Conservation (phyloP, 2,888 invertebrate genomes). For the Dasypolia templi region DNA sequence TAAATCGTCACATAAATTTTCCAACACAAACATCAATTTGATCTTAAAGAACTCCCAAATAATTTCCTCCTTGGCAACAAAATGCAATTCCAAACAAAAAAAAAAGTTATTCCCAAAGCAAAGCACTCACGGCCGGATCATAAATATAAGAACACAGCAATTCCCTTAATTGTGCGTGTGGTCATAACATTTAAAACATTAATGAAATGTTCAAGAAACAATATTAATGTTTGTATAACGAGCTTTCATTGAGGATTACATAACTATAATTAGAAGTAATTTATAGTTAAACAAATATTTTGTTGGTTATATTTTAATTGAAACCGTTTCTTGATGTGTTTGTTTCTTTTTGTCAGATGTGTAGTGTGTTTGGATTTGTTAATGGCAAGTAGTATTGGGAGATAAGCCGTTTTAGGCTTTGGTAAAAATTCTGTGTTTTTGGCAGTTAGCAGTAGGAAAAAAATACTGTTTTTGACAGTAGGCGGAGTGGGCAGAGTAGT, state of each 20-base stretch:
- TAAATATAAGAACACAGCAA: conserved; percentile 54
- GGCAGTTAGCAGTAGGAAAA: no score
- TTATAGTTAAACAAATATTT: conserved; percentile 72
- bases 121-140: conserved; percentile 44
- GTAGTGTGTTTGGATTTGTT: conserved; percentile 8
- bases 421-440: not conserved
- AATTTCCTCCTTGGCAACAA: conserved; percentile 3
- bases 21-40: conserved; percentile 13
- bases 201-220: conserved; percentile 60
- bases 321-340: conserved; percentile 43
- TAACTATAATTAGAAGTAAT: conserved; percentile 72
- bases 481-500: no score
- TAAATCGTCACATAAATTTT: no score
- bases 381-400: not conserved
- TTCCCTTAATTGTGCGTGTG: conserved; percentile 56
- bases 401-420: not conserved
- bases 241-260: conserved; percentile 67
- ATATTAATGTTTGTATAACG: conserved; percentile 69
- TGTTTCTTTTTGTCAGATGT: conserved; percentile 25
- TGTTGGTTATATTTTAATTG: conserved; percentile 58
- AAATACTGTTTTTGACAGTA: no score
- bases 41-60: conserved; percentile 7
- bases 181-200: conserved; percentile 59
- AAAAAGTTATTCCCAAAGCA: conserved; percentile 44
- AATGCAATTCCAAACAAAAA: conserved; percentile 48